Percentiles rank a stretch among this genome's conserved stretches.
Evolutionary conservation across 2,888 invertebrate genomes (phyloP).

Genomic region (Eumerus sabulonum): DNA sequence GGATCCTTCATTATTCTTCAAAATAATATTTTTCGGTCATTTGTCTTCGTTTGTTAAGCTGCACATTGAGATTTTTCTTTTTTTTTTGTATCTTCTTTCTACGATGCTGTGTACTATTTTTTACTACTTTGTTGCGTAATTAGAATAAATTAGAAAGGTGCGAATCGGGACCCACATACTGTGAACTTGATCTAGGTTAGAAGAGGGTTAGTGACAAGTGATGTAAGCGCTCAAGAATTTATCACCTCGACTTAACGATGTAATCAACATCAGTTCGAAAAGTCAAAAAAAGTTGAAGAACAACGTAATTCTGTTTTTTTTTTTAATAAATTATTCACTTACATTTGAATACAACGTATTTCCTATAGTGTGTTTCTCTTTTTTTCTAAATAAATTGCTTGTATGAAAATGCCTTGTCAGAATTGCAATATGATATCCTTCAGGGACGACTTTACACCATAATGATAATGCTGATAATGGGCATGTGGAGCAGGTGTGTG

Average conservation of each 20-base stretch:
- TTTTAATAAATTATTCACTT: too few relatives aligned
- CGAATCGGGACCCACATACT: not conserved
- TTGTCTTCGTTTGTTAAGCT: constrained; percentile 43
- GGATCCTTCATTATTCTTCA: constrained; percentile 19
- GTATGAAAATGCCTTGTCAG: too few relatives aligned
- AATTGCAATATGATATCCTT: too few relatives aligned
- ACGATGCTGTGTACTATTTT: constrained; percentile 6
- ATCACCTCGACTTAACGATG: not conserved
- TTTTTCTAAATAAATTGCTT: too few relatives aligned
- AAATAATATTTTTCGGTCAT: constrained; percentile 30
- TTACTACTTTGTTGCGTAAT: constrained; percentile 16
- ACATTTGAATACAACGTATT: too few relatives aligned
- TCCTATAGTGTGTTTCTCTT: too few relatives aligned
- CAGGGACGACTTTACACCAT: constrained; percentile 40
- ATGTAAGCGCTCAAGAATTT: constrained; percentile 5
- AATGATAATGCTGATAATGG: constrained; percentile 32
- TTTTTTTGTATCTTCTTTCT: constrained; percentile 30
- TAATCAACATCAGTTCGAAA: too few relatives aligned
- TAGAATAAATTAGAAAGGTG: constrained; percentile 24
- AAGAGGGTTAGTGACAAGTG: constrained; percentile 11
- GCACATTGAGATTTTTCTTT: constrained; percentile 38
- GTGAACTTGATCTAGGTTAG: constrained; percentile 26
- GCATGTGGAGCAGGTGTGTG: constrained; percentile 31
- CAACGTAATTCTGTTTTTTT: too few relatives aligned
- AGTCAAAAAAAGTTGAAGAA: too few relatives aligned